These are phyloP conservation scores for Eulacestoma nigropectus DNA, from an alignment of 2,113 vertebrate species.

Conservation along the genomic window DNA sequence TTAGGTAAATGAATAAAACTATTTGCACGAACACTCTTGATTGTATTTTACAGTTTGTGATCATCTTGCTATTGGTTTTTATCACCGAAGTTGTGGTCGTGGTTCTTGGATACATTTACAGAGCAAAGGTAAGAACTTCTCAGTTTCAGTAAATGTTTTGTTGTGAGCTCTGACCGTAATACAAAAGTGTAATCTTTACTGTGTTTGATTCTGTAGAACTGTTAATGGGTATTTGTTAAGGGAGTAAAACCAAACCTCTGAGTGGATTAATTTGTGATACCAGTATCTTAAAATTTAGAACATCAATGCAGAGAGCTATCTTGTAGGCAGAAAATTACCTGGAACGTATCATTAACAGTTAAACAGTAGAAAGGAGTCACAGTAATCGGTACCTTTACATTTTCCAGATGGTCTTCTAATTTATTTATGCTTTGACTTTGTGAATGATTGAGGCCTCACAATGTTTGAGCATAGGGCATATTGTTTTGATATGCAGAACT, in stretches of 20 bases:
- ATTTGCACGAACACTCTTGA: not conserved
- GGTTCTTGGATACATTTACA: conserved; percentile 95
- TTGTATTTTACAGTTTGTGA: conserved; percentile 85
- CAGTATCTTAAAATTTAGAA: not conserved
- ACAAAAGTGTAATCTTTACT: not conserved
- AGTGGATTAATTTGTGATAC: not conserved
- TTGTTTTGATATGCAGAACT: not conserved
- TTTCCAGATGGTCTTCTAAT: not conserved
- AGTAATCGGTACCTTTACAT: not conserved
- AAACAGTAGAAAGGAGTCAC: not conserved
- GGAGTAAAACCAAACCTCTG: not conserved
- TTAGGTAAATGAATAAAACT: not conserved
- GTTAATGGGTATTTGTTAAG: not conserved
- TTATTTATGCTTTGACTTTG: not conserved
- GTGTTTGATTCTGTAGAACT: not conserved
- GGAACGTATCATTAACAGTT: not conserved
- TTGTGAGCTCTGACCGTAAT: not conserved
- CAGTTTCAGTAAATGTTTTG: not conserved
- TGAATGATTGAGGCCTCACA: not conserved
- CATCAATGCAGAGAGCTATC: not conserved
- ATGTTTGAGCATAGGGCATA: not conserved
- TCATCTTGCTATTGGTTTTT: conserved; percentile 94
- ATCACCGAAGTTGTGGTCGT: conserved; percentile 94
- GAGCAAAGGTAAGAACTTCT: conserved; percentile 86
- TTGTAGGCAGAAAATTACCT: not conserved